phyloP scores from a whole-genome alignment of 30 jellyfish, hydroid and myxozoan species.

The Aurelia aurita region DNA sequence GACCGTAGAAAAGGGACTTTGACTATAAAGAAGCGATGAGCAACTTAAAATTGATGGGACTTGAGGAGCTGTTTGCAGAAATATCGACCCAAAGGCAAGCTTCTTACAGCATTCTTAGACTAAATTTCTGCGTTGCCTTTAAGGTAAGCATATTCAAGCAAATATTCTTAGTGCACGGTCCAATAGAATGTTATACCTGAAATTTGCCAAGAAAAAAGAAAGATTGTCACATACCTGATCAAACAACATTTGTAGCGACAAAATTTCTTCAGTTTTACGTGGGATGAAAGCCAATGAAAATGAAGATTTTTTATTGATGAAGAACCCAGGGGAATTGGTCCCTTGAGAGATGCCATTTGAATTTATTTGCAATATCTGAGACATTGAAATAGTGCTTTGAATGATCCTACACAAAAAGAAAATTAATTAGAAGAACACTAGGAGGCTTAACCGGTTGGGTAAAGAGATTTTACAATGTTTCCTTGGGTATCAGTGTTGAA shows the following conservation, averaged over 20 bases:
- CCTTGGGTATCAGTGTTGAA: too few species aligned
- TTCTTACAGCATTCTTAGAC: too few species aligned
- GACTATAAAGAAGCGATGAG: too few species aligned
- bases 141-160: too few species aligned
- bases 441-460: neutral
- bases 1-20: too few species aligned
- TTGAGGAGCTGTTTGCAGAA: too few species aligned
- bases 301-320: constrained; percentile 28
- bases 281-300: constrained; percentile 41
- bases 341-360: constrained; percentile 10
- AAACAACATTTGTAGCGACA: neutral
- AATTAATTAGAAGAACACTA: neutral
- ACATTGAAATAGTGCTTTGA: constrained; percentile 14
- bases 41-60: too few species aligned
- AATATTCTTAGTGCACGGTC: too few species aligned
- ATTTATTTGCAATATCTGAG: neutral
- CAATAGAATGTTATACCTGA: too few species aligned
- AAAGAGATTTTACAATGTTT: neutral
- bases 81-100: too few species aligned
- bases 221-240: constrained; percentile 13
- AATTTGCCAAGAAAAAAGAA: too few species aligned
- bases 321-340: constrained; percentile 23
- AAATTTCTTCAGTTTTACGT: neutral
- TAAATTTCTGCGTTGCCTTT: too few species aligned
- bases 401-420: constrained; percentile 4